These are phyloP conservation scores for Neoseiulus cucumeris DNA, from an alignment of 1,140 invertebrate genomes.

Conservation along the genomic window DNA sequence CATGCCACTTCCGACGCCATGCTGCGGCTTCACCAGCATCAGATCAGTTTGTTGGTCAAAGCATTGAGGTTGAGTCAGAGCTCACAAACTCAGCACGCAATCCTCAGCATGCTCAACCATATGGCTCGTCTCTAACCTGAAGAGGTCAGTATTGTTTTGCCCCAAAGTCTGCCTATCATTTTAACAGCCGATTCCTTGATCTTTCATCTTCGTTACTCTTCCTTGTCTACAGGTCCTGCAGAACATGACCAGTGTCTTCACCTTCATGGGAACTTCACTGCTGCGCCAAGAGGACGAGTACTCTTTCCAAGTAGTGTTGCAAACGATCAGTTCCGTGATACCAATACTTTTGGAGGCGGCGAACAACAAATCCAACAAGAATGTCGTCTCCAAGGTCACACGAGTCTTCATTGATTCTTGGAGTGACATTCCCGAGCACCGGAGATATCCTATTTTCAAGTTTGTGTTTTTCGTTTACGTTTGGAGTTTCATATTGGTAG, in stretches of 20 bases:
- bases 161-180: too few species aligned
- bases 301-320: slow-evolving; percentile 73
- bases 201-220: slow-evolving; percentile 10
- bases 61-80: slow-evolving; percentile 71
- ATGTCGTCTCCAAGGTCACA: slow-evolving; percentile 40
- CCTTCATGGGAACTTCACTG: slow-evolving; percentile 78
- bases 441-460: slow-evolving; percentile 52
- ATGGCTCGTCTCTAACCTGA: slow-evolving; percentile 38
- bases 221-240: slow-evolving; percentile 53
- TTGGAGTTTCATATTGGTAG: too few species aligned
- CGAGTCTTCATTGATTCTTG: slow-evolving; percentile 70
- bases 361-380: slow-evolving; percentile 20
- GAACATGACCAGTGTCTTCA: slow-evolving; percentile 83
- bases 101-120: slow-evolving; percentile 53
- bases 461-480: too few species aligned
- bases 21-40: slow-evolving; percentile 26
- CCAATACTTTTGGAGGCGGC: slow-evolving; percentile 47
- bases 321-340: slow-evolving; percentile 70
- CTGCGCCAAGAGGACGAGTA: slow-evolving; percentile 76
- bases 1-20: slow-evolving; percentile 8
- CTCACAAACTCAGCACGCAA: slow-evolving; percentile 81
- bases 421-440: slow-evolving; percentile 69
- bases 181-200: neutral
- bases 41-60: slow-evolving; percentile 54
- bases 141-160: slow-evolving; percentile 2